Percentiles rank a stretch among this genome's conserved stretches.
Conservation (phyloP, 1,140 invertebrate genomes). For the Pseudomyrmex cubaensis region DNA sequence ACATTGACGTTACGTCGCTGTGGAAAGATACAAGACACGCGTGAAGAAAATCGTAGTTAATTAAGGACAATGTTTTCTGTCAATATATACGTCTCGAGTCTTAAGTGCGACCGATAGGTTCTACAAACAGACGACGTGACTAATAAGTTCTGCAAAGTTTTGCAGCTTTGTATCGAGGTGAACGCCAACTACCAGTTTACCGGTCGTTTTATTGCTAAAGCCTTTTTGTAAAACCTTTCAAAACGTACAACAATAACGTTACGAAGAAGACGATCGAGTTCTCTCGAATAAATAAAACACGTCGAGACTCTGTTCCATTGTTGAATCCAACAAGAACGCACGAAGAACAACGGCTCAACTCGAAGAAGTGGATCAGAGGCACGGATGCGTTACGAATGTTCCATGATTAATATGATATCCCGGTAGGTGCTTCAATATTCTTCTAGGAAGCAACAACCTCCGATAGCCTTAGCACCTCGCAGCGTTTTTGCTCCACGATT, state of each 20-base stretch:
- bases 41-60: not conserved
- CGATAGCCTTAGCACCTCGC: not conserved
- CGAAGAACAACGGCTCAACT: not conserved
- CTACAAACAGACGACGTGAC: not conserved
- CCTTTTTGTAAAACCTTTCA: too few relatives aligned
- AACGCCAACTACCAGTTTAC: not conserved
- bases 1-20: not conserved
- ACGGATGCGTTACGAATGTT: slow-evolving; percentile 46
- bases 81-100: not conserved
- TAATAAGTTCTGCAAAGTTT: not conserved
- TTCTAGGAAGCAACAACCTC: not conserved
- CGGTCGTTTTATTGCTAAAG: too few relatives aligned
- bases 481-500: not conserved
- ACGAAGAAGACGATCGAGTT: too few relatives aligned
- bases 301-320: not conserved
- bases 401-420: slow-evolving; percentile 38
- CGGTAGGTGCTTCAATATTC: not conserved
- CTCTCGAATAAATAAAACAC: too few relatives aligned
- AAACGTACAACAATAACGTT: too few relatives aligned
- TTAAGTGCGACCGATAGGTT: not conserved
- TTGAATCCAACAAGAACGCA: slow-evolving; percentile 1
- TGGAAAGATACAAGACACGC: not conserved
- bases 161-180: not conserved
- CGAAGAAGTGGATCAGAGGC: slow-evolving; percentile 43
- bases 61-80: not conserved